phyloP scores from a whole-genome alignment of 2,113 vertebrate species.

The Gasterosteus aculeatus region DNA sequence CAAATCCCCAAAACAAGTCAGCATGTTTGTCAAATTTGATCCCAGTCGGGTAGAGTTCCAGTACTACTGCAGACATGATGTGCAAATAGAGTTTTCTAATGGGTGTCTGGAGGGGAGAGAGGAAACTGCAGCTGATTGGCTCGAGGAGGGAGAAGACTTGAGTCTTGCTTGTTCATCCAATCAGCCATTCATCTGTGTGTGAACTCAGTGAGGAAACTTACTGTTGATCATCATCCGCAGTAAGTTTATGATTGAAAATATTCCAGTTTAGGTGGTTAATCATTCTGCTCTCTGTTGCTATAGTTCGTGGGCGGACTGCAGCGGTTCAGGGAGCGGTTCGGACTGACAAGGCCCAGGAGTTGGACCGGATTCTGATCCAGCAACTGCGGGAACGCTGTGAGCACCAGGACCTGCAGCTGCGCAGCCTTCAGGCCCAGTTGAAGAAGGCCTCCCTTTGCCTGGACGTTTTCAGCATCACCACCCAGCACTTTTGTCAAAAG shows the following conservation, averaged over 20 bases:
- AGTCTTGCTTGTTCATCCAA: background rate
- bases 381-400: slow-evolving; percentile 87
- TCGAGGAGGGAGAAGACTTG: background rate
- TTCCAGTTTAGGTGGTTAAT: background rate
- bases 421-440: slow-evolving; percentile 81
- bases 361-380: slow-evolving; percentile 86
- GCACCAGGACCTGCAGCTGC: slow-evolving; percentile 85
- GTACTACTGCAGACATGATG: background rate
- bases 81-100: background rate
- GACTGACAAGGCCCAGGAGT: slow-evolving; percentile 75
- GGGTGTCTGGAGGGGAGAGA: background rate
- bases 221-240: background rate
- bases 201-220: background rate
- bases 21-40: slow-evolving; percentile 17
- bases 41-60: background rate
- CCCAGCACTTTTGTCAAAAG: slow-evolving; percentile 91
- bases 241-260: background rate
- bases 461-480: slow-evolving; percentile 88
- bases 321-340: slow-evolving; percentile 53
- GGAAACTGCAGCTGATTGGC: slow-evolving; percentile 12
- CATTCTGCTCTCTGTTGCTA: background rate
- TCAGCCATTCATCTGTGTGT: background rate
- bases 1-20: slow-evolving; percentile 46
- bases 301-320: slow-evolving; percentile 84
- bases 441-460: slow-evolving; percentile 84